Evolutionary conservation across 2,113 vertebrate genomes (phyloP).

Genomic region (Brienomyrus brachyistius): DNA sequence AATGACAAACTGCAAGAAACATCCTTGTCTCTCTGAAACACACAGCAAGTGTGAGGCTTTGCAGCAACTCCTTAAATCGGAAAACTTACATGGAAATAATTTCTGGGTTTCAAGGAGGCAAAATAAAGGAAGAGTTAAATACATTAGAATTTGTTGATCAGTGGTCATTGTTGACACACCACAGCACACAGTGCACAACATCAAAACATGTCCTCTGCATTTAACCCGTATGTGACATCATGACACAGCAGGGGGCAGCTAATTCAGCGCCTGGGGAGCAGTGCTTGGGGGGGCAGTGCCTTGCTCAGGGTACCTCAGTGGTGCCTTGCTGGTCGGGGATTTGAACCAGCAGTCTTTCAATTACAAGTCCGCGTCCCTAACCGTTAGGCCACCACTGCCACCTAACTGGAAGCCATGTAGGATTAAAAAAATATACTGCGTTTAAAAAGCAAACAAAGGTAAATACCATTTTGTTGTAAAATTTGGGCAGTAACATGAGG

Average conservation of each 20-base stretch:
- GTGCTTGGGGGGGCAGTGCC: no score
- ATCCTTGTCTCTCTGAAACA: neutral
- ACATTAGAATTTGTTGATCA: neutral
- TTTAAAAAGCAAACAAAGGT: neutral
- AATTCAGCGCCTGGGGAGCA: no score
- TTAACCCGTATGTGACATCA: no score
- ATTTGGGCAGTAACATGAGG: neutral
- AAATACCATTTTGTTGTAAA: neutral
- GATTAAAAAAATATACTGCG: neutral
- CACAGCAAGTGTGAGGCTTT: neutral
- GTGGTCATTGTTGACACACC: no score
- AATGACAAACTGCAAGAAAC: neutral
- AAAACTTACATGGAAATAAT: neutral
- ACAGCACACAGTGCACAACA: no score
- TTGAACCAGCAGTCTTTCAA: no score
- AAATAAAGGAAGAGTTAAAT: neutral
- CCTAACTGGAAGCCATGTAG: neutral
- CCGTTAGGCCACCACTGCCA: no score
- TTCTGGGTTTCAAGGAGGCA: neutral
- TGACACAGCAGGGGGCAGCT: no score
- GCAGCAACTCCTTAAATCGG: neutral
- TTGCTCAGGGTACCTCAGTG: no score
- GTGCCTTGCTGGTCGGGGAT: no score
- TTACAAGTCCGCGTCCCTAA: no score
- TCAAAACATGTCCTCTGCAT: no score